phyloP scores from a whole-genome alignment of 53 echinoderm and acorn worm species.

The Apostichopus leukothele region DNA sequence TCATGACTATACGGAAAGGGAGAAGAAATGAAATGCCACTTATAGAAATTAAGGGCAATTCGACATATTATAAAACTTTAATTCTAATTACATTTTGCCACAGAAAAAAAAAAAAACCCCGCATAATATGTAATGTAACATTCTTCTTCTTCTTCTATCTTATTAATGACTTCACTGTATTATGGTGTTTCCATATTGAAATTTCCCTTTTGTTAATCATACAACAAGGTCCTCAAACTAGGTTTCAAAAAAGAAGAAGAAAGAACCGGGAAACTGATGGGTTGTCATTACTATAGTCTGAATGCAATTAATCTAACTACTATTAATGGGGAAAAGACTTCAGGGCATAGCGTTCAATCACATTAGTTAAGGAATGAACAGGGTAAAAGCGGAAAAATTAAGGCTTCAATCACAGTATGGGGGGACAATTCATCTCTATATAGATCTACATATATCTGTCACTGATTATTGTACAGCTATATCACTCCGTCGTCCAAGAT shows the following conservation, averaged over 20 bases:
- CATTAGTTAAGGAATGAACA: not conserved
- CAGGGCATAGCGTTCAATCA: slow-evolving; percentile 10
- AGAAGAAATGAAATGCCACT: not conserved
- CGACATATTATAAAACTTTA: too few relatives aligned
- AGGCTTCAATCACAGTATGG: not conserved
- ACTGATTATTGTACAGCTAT: not conserved
- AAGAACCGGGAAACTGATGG: too few relatives aligned
- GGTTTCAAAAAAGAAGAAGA: too few relatives aligned
- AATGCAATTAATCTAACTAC: slow-evolving; percentile 9
- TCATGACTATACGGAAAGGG: slow-evolving; percentile 27
- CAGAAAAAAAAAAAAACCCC: too few relatives aligned
- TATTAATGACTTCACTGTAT: too few relatives aligned
- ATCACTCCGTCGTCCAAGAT: too few relatives aligned
- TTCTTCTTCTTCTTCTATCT: too few relatives aligned
- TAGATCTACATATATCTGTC: not conserved
- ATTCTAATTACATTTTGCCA: too few relatives aligned
- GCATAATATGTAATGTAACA: too few relatives aligned
- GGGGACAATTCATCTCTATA: not conserved
- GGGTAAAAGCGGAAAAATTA: not conserved
- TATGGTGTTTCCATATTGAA: too few relatives aligned
- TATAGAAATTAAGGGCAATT: not conserved
- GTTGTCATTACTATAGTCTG: not conserved
- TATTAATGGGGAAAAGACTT: slow-evolving; percentile 1
- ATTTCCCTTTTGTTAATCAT: too few relatives aligned
- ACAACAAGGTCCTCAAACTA: too few relatives aligned